These are phyloP conservation scores for Menidia beryllina DNA, from an alignment of 2,113 vertebrate species.

Conservation along the genomic window DNA sequence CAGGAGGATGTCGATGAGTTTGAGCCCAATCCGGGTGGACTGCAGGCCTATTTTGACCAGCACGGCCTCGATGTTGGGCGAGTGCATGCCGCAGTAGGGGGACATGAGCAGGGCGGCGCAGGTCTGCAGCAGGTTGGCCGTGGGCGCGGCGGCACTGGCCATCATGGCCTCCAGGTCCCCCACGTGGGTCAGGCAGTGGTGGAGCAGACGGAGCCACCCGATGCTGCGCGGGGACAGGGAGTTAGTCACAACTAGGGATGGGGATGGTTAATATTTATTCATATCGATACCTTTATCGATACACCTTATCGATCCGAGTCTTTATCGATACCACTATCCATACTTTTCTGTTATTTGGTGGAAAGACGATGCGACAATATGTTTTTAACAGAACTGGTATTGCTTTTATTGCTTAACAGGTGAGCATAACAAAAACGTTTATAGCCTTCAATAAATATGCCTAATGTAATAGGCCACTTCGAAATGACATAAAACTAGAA, in stretches of 20 bases:
- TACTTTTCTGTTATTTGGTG: too few relatives aligned
- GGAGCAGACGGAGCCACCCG: slow-evolving; percentile 95
- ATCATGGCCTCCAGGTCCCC: slow-evolving; percentile 97
- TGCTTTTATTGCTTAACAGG: too few relatives aligned
- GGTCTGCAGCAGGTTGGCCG: slow-evolving; percentile 96
- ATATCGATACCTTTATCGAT: too few relatives aligned
- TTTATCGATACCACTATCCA: too few relatives aligned
- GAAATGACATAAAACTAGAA: too few relatives aligned
- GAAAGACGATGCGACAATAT: too few relatives aligned
- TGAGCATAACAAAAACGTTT: too few relatives aligned
- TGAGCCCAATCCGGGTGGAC: slow-evolving; percentile 95
- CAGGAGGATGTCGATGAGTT: slow-evolving; percentile 96
- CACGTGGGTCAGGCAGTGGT: slow-evolving; percentile 98
- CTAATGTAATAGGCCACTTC: too few relatives aligned
- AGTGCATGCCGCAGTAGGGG: slow-evolving; percentile 99
- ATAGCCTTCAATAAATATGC: too few relatives aligned
- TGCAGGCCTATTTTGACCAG: slow-evolving; percentile 98
- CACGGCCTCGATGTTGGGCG: slow-evolving; percentile 97
- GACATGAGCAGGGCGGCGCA: slow-evolving; percentile 98
- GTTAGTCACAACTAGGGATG: slow-evolving; percentile 6
- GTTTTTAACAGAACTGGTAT: too few relatives aligned
- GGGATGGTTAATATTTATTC: too few relatives aligned
- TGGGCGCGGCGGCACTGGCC: slow-evolving; percentile 97
- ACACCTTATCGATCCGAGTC: too few relatives aligned
- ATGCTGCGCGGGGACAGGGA: slow-evolving; percentile 82